Evolutionary conservation across 2,797 vertebrate species (phyloP).

Genomic region (Menidia menidia): DNA sequence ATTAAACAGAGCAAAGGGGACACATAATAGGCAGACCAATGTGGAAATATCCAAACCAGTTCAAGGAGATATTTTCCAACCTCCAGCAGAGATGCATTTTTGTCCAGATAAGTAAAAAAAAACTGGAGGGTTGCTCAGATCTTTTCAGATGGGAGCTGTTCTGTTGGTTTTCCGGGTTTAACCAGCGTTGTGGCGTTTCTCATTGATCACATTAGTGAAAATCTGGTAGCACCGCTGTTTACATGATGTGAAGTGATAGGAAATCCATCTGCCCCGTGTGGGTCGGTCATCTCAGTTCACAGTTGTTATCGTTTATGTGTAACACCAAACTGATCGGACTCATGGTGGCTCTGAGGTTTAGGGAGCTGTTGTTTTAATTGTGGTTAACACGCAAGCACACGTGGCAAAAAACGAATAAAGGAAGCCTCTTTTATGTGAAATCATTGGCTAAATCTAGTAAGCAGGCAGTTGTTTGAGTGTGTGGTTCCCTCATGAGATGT

Average conservation of each 20-base stretch:
- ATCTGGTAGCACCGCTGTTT: conserved; percentile 41
- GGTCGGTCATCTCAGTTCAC: conserved; percentile 34
- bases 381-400: neutral
- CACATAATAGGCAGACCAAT: neutral
- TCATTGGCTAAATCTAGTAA: conserved; percentile 17
- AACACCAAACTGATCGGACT: conserved; percentile 18
- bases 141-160: conserved; percentile 33
- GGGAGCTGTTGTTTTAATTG: conserved; percentile 5
- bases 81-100: conserved; percentile 31
- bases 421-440: neutral
- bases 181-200: conserved; percentile 15
- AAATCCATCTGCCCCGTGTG: conserved; percentile 42
- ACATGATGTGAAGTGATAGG: conserved; percentile 50
- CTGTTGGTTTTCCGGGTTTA: conserved; percentile 21
- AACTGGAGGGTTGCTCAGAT: conserved; percentile 19
- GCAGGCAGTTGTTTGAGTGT: conserved; percentile 39
- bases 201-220: conserved; percentile 56
- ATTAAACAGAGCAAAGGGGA: conserved; percentile 1
- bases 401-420: neutral
- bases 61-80: conserved; percentile 34
- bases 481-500: neutral
- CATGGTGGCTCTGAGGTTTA: neutral
- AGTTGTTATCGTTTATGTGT: conserved; percentile 17
- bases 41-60: conserved; percentile 26
- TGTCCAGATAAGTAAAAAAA: conserved; percentile 44